Percentiles rank a stretch among this genome's conserved stretches.
Conservation (phyloP, 2,797 vertebrate genomes). For the Sus cebifrons region DNA sequence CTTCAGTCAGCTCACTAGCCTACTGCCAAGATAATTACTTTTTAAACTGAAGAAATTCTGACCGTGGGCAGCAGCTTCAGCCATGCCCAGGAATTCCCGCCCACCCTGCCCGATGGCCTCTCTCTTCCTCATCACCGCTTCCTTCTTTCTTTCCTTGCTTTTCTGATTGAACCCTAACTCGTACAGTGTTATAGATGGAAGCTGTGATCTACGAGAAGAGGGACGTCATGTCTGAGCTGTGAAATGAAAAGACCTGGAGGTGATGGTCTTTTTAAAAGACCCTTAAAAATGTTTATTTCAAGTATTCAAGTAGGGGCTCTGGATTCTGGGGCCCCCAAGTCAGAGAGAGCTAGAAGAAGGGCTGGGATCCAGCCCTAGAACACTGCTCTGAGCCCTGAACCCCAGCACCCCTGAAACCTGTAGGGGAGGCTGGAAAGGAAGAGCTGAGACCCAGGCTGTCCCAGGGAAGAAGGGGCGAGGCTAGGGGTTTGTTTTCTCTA, state of each 20-base stretch:
- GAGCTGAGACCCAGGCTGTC: background rate
- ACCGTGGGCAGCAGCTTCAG: too few relatives aligned
- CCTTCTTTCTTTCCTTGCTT: too few relatives aligned
- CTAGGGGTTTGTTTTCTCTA: accelerated
- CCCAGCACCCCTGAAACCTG: too few relatives aligned
- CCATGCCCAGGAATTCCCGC: too few relatives aligned
- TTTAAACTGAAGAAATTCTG: background rate
- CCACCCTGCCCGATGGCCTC: too few relatives aligned
- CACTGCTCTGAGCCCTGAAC: background rate
- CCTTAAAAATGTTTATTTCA: background rate
- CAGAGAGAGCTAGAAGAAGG: background rate
- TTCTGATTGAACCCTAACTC: background rate
- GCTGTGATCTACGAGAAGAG: background rate
- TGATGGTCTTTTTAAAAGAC: background rate
- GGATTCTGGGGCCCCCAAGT: background rate
- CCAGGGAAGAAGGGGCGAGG: too few relatives aligned
- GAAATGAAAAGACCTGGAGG: background rate
- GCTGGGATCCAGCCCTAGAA: background rate
- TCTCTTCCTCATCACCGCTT: too few relatives aligned
- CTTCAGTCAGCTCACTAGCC: background rate
- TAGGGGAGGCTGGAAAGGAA: background rate
- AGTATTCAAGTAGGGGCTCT: background rate
- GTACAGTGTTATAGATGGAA: background rate
- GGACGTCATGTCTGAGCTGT: background rate
- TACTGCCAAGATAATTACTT: background rate